Percentiles rank a stretch among this genome's conserved stretches.
phyloP scores from a whole-genome alignment of 2,797 vertebrate genomes.

The Triplophysa yarkandensis region DNA sequence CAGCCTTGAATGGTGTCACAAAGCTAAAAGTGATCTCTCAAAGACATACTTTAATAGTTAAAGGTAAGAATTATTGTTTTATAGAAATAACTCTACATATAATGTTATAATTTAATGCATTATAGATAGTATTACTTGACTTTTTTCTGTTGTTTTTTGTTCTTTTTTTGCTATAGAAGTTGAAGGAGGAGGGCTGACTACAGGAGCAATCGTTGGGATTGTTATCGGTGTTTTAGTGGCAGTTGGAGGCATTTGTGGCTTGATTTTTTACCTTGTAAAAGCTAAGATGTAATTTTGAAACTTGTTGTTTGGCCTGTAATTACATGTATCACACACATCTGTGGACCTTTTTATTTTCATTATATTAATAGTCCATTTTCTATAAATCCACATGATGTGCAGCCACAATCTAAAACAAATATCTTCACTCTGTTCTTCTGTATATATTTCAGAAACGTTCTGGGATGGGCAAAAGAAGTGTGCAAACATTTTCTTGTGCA shows the following conservation, averaged over 20 bases:
- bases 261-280: slow-evolving; percentile 16
- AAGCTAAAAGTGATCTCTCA: rapidly evolving
- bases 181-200: background rate
- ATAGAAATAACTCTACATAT: background rate
- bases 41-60: slow-evolving; percentile 40
- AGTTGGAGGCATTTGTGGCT: slow-evolving; percentile 16
- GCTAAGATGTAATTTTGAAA: background rate
- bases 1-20: slow-evolving; percentile 51
- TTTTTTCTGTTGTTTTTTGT: background rate
- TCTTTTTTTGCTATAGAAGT: background rate
- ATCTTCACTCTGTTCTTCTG: too few relatives aligned
- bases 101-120: background rate
- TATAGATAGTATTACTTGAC: background rate
- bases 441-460: too few relatives aligned
- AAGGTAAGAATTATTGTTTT: slow-evolving; percentile 46
- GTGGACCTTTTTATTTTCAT: too few relatives aligned
- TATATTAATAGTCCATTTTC: too few relatives aligned
- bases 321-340: too few relatives aligned
- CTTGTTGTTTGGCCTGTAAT: background rate
- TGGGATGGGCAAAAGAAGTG: too few relatives aligned
- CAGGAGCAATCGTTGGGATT: slow-evolving; percentile 64
- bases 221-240: slow-evolving; percentile 52
- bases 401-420: too few relatives aligned
- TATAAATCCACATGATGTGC: too few relatives aligned
- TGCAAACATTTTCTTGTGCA: too few relatives aligned